phyloP scores from a whole-genome alignment of 2,888 invertebrate species.

The Drosophila mulleri region DNA sequence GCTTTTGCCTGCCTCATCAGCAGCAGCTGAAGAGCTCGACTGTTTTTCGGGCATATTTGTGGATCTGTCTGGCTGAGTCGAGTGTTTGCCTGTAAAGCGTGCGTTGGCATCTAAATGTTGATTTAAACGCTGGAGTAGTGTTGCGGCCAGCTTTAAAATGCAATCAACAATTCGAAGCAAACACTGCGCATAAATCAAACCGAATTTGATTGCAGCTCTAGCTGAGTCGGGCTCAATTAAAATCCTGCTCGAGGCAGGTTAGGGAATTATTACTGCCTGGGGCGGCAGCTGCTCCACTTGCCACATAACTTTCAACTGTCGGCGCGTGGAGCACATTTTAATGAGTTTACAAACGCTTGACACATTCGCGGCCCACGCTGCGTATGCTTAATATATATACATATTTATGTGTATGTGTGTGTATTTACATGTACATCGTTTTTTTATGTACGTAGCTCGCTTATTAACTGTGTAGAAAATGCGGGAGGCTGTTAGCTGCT shows the following conservation, averaged over 20 bases:
- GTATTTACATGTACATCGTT: slow-evolving; percentile 29
- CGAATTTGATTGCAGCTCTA: slow-evolving; percentile 20
- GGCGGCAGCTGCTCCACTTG: slow-evolving; percentile 24
- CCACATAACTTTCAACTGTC: slow-evolving; percentile 62
- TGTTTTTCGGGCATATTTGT: slow-evolving; percentile 50
- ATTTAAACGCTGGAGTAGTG: slow-evolving; percentile 70
- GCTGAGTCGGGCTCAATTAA: slow-evolving; percentile 56
- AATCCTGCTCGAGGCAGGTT: slow-evolving; percentile 40
- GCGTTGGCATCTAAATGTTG: slow-evolving; percentile 66
- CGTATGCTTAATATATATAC: slow-evolving; percentile 68
- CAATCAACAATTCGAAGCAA: slow-evolving; percentile 46
- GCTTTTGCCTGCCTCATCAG: slow-evolving; percentile 60
- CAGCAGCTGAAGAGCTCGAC: slow-evolving; percentile 39
- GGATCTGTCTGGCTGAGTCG: slow-evolving; percentile 45
- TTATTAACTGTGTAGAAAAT: slow-evolving; percentile 55
- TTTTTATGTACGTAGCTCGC: slow-evolving; percentile 39
- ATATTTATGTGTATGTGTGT: slow-evolving; percentile 46
- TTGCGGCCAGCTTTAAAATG: slow-evolving; percentile 60
- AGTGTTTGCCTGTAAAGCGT: slow-evolving; percentile 62
- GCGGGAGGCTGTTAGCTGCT: slow-evolving; percentile 6
- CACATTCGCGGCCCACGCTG: slow-evolving; percentile 67
- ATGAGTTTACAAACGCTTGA: slow-evolving; percentile 79
- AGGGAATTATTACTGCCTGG: slow-evolving; percentile 28
- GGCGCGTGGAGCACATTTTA: slow-evolving; percentile 63
- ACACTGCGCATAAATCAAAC: slow-evolving; percentile 54